These are phyloP conservation scores for Labeo catla DNA, from an alignment of 2,113 vertebrate genomes.

Conservation along the genomic window DNA sequence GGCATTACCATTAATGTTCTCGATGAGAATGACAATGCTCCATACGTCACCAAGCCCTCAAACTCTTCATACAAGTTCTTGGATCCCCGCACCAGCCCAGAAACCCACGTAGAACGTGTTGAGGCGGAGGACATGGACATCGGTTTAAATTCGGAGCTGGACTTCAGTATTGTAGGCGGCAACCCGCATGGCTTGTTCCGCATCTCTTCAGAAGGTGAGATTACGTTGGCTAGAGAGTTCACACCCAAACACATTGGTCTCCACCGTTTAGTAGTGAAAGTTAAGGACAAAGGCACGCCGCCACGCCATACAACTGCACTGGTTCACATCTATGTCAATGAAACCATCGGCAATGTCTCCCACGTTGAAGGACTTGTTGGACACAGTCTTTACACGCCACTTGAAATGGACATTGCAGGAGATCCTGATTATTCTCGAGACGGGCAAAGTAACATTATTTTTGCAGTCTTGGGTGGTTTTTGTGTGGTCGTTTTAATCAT, in stretches of 20 bases:
- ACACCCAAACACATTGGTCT: constrained; percentile 90
- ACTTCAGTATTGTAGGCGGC: constrained; percentile 88
- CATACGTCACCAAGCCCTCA: constrained; percentile 91
- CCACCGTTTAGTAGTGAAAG: constrained; percentile 90
- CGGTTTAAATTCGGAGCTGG: constrained; percentile 86
- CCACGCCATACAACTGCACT: constrained; percentile 87
- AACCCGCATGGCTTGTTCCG: constrained; percentile 94
- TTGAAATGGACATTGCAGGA: constrained; percentile 94
- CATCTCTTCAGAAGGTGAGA: constrained; percentile 88
- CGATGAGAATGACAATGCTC: constrained; percentile 96
- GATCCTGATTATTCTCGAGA: constrained; percentile 89
- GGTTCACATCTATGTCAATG: constrained; percentile 95
- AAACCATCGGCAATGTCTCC: constrained; percentile 89
- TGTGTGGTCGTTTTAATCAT: constrained; percentile 92
- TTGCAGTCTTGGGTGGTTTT: constrained; percentile 86
- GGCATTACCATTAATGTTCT: constrained; percentile 96
- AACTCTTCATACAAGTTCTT: constrained; percentile 92
- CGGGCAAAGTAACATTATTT: constrained; percentile 90
- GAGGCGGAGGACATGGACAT: constrained; percentile 94
- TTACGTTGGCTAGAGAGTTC: constrained; percentile 90
- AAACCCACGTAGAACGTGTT: constrained; percentile 88
- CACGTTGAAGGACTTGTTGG: constrained; percentile 90
- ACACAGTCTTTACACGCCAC: constrained; percentile 92
- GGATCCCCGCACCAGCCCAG: constrained; percentile 80
- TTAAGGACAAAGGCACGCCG: constrained; percentile 91